These are phyloP conservation scores for Pan troglodytes DNA, from an alignment of 2,113 vertebrate species.

Conservation along the genomic window DNA sequence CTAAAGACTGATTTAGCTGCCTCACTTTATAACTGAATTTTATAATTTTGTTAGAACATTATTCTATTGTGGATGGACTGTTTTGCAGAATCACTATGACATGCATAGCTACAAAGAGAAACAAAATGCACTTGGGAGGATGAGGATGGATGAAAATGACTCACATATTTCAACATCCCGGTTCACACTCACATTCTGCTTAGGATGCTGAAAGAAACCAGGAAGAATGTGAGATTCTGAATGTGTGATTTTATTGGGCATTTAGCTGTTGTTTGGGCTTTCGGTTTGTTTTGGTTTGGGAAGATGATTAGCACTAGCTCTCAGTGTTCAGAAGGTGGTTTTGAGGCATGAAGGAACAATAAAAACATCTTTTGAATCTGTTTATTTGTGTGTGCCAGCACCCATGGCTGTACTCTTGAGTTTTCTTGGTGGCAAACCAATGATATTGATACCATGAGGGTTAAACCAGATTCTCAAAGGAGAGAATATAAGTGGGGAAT, in stretches of 20 bases:
- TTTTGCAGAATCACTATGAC: neutral
- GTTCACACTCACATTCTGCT: neutral
- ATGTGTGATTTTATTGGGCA: neutral
- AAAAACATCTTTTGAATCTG: neutral
- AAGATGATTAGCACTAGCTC: neutral
- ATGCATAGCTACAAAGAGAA: neutral
- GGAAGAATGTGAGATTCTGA: neutral
- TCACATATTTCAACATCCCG: neutral
- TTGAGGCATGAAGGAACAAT: neutral
- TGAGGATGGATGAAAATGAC: neutral
- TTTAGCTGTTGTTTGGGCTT: neutral
- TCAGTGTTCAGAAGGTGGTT: neutral
- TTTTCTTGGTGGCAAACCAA: neutral
- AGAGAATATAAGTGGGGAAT: neutral
- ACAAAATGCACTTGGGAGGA: neutral
- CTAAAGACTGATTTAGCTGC: neutral
- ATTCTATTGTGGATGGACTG: neutral
- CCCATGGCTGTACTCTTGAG: neutral
- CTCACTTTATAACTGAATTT: neutral
- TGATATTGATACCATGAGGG: neutral
- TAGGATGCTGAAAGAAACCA: neutral
- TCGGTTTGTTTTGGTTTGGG: neutral
- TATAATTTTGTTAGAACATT: neutral
- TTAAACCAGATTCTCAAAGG: neutral
- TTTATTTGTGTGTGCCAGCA: neutral